Base-by-base conservation (phyloP, 1,140 invertebrate species). In the Conopomorpha cramerella region DNA sequence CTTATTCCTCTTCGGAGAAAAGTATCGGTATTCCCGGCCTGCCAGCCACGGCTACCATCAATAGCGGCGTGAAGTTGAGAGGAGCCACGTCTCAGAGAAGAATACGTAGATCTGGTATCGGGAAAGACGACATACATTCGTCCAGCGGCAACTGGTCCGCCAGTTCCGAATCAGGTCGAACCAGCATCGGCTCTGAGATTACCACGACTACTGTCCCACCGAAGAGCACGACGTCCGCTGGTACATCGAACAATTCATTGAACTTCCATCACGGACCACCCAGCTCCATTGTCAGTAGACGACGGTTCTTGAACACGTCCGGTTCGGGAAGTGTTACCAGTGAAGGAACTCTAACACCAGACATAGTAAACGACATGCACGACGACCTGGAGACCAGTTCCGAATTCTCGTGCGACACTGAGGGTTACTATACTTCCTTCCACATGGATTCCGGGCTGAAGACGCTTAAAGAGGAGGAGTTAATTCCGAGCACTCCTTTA, bases 381-480 rank as follows among this genome's bases (percentile, higher is more conserved):
- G 90, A 93, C 62, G 93, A 96, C 55, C 87, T 90, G 25, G 93
- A 95, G 68, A 93, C 89, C 2, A 93, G 90, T 52, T 96, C 93
- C 0, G 91, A 93, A 29, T 96, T 95, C 70, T 96, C 93, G 3
- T 93, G 94, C 54, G 95, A 98, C 61, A 95, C 94, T 8, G 95
- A 97, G 71, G 95, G 95, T 8, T 98, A 97, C 66, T 98, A 96
- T 66, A 98, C 95, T 0, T 96, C 93, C 8, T 97, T 98, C 78
- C 93, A 97, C 62, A 88, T 95, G 80, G 95, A 98, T 67, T 95
- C 92, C 36, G 95, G 95, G 1, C 66, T 97, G 28, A 93, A 93
- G 63, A 91, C 89, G 0, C 66, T 90, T 10, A 87, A 89, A 60
- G 90, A 92, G 64, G 89, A 92, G 70, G 90, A 91, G 58, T 41